These are phyloP conservation scores for Apamea monoglypha DNA, from an alignment of 2,888 invertebrate species.

Conservation along the genomic window DNA sequence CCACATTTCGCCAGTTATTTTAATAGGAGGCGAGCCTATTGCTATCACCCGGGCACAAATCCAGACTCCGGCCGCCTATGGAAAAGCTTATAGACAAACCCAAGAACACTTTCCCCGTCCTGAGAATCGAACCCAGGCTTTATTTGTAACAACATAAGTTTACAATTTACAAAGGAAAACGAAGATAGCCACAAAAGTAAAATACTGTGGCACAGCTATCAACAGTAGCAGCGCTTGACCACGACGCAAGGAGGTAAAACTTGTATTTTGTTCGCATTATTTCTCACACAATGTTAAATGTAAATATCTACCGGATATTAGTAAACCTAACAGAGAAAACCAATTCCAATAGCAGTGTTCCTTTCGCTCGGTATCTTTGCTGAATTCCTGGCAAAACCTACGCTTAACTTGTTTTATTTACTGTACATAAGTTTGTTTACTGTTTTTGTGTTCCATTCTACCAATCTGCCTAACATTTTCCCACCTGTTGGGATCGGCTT, in stretches of 20 bases:
- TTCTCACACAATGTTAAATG: slow-evolving; percentile 9
- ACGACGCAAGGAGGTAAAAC: neutral
- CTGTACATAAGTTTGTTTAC: neutral
- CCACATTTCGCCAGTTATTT: neutral
- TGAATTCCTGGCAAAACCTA: slow-evolving; percentile 4
- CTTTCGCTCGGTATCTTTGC: slow-evolving; percentile 13
- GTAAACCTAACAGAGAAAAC: slow-evolving; percentile 29
- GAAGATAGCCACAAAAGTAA: no score
- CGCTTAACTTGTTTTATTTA: neutral
- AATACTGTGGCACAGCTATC: no score
- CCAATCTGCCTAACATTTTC: neutral
- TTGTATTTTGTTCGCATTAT: slow-evolving; percentile 8
- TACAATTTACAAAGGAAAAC: no score
- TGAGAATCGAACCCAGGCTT: no score
- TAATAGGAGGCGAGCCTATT: neutral
- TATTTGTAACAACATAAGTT: no score
- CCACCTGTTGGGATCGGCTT: neutral
- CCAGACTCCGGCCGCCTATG: no score
- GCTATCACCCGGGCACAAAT: neutral
- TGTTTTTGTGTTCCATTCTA: neutral
- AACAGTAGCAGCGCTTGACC: neutral
- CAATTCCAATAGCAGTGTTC: slow-evolving; percentile 23
- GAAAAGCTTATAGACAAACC: neutral
- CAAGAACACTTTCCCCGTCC: neutral
- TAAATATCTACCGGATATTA: slow-evolving; percentile 16